phyloP scores from a whole-genome alignment of 2,113 vertebrate species.

The Arizona elegans region DNA sequence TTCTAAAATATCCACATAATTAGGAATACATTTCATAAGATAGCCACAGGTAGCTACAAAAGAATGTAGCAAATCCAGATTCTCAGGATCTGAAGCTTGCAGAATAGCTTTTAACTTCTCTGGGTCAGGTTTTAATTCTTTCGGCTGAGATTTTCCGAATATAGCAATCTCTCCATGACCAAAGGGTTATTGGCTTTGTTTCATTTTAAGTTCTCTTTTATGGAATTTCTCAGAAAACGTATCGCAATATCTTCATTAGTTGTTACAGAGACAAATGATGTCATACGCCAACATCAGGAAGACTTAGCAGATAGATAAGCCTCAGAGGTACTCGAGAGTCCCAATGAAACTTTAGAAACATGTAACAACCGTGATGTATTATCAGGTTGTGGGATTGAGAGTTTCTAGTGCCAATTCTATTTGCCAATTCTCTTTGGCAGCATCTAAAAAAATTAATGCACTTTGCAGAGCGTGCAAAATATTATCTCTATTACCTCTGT shows the following conservation, averaged over 20 bases:
- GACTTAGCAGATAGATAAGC: neutral
- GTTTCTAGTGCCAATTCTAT: neutral
- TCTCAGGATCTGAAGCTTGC: neutral
- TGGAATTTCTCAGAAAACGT: neutral
- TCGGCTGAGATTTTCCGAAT: neutral
- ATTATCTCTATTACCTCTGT: neutral
- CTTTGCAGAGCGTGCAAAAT: neutral
- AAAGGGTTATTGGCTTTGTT: neutral
- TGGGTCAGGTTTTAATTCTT: neutral
- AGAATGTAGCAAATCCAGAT: neutral
- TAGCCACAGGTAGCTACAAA: neutral
- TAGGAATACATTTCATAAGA: neutral
- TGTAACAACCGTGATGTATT: neutral
- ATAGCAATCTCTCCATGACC: neutral
- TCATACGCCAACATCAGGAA: neutral
- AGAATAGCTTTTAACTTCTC: neutral
- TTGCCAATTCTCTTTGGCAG: neutral
- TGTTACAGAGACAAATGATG: neutral
- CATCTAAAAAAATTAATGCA: neutral
- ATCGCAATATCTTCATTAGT: neutral
- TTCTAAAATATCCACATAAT: neutral
- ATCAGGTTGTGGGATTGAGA: neutral
- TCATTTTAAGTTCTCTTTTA: neutral
- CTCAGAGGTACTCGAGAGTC: neutral
- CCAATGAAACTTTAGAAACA: neutral